Conservation (phyloP, 2,797 vertebrate species). For the Tinamus major region DNA sequence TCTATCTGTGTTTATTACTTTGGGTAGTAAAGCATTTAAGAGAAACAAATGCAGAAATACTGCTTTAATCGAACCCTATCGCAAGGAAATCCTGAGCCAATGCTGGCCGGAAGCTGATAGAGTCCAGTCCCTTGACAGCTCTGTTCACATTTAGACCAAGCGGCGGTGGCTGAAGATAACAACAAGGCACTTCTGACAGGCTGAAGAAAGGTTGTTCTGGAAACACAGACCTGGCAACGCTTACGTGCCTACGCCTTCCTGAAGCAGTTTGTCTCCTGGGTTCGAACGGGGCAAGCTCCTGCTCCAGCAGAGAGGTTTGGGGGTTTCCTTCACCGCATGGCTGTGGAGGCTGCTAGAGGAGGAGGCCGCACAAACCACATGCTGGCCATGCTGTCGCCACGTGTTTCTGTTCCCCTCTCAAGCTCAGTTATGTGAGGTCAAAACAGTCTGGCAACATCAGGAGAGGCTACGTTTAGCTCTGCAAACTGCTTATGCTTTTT, state of each 20-base stretch:
- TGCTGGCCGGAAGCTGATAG: accelerated
- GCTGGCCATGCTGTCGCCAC: neutral
- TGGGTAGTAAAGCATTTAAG: neutral
- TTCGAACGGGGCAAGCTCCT: neutral
- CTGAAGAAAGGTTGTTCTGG: neutral
- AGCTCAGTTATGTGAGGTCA: neutral
- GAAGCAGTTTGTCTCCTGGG: accelerated
- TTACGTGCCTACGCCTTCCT: neutral
- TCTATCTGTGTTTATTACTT: constrained; percentile 33
- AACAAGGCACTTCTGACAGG: neutral
- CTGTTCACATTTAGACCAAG: neutral
- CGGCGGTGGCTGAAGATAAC: neutral
- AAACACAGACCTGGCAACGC: neutral
- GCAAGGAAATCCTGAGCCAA: neutral
- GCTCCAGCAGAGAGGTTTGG: neutral
- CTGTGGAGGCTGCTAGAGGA: neutral
- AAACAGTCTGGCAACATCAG: neutral
- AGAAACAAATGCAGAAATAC: neutral
- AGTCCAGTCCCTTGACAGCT: neutral
- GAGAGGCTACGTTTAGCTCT: neutral
- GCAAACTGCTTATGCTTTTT: neutral
- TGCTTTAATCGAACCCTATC: neutral
- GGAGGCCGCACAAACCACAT: neutral
- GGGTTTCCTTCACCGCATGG: neutral
- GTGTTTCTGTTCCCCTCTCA: neutral